These are phyloP conservation scores for Macaria liturata DNA, from an alignment of 2,888 invertebrate species.

Conservation along the genomic window DNA sequence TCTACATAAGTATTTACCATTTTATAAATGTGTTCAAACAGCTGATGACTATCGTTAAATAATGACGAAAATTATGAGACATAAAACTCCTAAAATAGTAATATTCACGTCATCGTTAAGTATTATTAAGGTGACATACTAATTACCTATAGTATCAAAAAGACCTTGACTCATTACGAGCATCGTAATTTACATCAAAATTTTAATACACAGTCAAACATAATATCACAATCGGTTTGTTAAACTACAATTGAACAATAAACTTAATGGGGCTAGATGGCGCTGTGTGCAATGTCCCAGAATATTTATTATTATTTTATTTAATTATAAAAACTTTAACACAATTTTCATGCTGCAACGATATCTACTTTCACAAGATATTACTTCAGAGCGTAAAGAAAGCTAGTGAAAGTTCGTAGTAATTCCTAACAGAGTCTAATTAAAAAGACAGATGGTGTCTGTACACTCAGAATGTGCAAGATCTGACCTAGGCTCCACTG, in stretches of 20 bases:
- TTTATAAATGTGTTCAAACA: no score
- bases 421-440: slow-evolving; percentile 32
- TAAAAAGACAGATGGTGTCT: slow-evolving; percentile 32
- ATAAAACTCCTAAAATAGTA: no score
- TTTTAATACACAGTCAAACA: slow-evolving; percentile 16
- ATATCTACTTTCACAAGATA: slow-evolving; percentile 24
- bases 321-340: slow-evolving; percentile 1
- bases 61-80: no score
- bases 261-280: no score
- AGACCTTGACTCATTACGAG: slow-evolving; percentile 20
- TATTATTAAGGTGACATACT: slow-evolving; percentile 10
- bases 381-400: slow-evolving; percentile 32
- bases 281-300: no score
- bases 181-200: slow-evolving; percentile 16
- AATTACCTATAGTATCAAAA: slow-evolving; percentile 11
- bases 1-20: no score
- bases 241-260: not conserved
- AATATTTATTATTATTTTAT: no score
- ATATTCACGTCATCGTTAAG: not conserved
- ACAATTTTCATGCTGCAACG: slow-evolving; percentile 7
- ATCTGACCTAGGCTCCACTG: slow-evolving; percentile 34
- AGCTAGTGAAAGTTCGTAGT: slow-evolving; percentile 36
- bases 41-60: no score
- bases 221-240: not conserved
- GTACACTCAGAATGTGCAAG: slow-evolving; percentile 15